Evolutionary conservation across 2,113 vertebrate genomes (phyloP).

Genomic region (Tragelaphus imberbis): DNA sequence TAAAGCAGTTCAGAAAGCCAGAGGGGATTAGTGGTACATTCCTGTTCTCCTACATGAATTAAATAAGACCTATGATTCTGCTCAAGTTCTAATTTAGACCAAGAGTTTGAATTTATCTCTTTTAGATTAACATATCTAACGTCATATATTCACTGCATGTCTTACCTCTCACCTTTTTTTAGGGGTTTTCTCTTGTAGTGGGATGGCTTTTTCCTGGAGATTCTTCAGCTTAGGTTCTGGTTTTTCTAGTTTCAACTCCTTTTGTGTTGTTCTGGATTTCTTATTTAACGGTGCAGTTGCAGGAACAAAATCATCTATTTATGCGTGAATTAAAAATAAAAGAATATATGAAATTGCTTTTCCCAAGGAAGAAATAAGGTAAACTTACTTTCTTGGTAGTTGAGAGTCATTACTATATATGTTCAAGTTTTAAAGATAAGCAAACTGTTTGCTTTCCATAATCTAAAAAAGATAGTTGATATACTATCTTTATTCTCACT

Average conservation of each 20-base stretch:
- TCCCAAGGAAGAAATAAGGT: not conserved
- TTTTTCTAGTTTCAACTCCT: slow-evolving; percentile 75
- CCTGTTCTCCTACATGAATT: not conserved
- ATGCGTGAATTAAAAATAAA: not conserved
- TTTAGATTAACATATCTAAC: not conserved
- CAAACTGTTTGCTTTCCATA: not conserved
- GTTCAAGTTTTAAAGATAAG: not conserved
- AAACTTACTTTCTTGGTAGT: slow-evolving; percentile 17
- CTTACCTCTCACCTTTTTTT: slow-evolving; percentile 81
- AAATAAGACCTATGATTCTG: not conserved
- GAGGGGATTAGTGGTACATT: not conserved
- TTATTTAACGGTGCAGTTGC: slow-evolving; percentile 82
- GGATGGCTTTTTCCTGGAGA: slow-evolving; percentile 69
- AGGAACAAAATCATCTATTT: slow-evolving; percentile 88
- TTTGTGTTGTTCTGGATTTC: slow-evolving; percentile 79
- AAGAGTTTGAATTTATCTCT: not conserved
- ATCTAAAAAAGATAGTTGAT: not conserved
- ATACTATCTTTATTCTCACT: not conserved
- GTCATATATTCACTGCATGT: not conserved
- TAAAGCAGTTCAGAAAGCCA: not conserved
- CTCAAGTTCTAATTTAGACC: not conserved
- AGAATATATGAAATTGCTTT: not conserved
- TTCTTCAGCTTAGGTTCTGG: slow-evolving; percentile 73
- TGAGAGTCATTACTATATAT: not conserved
- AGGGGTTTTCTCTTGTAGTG: slow-evolving; percentile 53